These are phyloP conservation scores for Campoplex capitator DNA, from an alignment of 2,888 invertebrate species.

Conservation along the genomic window DNA sequence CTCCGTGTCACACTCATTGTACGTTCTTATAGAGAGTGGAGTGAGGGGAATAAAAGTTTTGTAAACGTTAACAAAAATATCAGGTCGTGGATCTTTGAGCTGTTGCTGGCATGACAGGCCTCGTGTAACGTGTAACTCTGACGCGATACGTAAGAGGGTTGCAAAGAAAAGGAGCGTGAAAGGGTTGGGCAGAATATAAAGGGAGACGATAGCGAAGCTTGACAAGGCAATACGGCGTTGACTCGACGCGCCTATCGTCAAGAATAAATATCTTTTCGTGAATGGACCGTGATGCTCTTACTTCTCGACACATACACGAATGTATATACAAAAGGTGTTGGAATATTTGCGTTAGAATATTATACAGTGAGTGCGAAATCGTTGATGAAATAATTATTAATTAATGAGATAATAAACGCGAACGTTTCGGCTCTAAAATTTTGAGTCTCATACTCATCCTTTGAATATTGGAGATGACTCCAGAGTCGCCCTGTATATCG, in stretches of 20 bases:
- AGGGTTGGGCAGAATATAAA: conserved; percentile 29
- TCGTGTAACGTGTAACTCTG: conserved; percentile 43
- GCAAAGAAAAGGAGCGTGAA: not conserved
- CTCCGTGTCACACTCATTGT: not conserved
- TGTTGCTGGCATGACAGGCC: not conserved
- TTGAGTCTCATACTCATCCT: not conserved
- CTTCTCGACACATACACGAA: conserved; percentile 7
- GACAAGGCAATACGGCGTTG: conserved; percentile 44
- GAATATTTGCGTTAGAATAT: not conserved
- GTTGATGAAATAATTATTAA: too few relatives aligned
- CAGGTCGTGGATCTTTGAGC: conserved; percentile 4
- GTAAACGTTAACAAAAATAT: conserved; percentile 10
- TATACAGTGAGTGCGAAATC: too few relatives aligned
- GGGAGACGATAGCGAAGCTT: conserved; percentile 39
- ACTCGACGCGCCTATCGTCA: conserved; percentile 42
- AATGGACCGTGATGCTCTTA: conserved; percentile 25
- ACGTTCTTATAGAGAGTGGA: not conserved
- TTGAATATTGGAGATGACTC: not conserved
- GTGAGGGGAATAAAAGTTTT: conserved; percentile 8
- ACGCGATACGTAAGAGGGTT: conserved; percentile 17
- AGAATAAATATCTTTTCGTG: conserved; percentile 57
- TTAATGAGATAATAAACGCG: too few relatives aligned
- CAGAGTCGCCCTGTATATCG: not conserved
- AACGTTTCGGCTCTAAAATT: too few relatives aligned
- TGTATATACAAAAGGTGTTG: not conserved